Evolutionary conservation across 2,888 invertebrate species (phyloP).

Genomic region (Phlogophora meticulosa): DNA sequence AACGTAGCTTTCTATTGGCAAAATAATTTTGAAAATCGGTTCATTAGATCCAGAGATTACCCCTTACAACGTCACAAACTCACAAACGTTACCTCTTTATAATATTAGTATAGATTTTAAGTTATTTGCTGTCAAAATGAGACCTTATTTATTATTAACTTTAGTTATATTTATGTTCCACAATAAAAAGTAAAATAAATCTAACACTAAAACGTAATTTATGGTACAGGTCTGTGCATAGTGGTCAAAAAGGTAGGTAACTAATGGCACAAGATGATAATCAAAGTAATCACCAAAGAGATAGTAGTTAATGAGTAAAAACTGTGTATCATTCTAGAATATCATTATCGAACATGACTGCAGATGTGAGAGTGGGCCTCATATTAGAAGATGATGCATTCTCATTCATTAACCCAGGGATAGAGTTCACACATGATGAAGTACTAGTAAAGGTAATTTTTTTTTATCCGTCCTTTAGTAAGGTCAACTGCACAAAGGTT

Average conservation of each 20-base stretch:
- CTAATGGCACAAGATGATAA: background rate
- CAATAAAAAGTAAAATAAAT: background rate
- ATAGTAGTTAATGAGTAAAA: slow-evolving; percentile 9
- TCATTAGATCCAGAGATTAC: too few relatives aligned
- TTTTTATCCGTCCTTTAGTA: background rate
- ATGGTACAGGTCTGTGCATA: slow-evolving; percentile 67
- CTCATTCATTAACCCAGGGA: slow-evolving; percentile 90
- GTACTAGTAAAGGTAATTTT: slow-evolving; percentile 89
- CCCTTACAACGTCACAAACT: too few relatives aligned
- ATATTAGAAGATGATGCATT: slow-evolving; percentile 90
- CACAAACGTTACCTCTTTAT: too few relatives aligned
- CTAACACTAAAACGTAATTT: background rate
- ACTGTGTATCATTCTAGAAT: slow-evolving; percentile 79
- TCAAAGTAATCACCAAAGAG: background rate
- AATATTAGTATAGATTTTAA: too few relatives aligned
- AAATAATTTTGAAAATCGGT: too few relatives aligned
- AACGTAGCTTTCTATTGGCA: too few relatives aligned
- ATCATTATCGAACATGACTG: slow-evolving; percentile 89
- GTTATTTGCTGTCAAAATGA: too few relatives aligned
- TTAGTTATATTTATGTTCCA: too few relatives aligned
- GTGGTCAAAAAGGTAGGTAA: slow-evolving; percentile 51
- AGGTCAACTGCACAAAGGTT: too few relatives aligned
- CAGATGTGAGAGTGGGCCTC: slow-evolving; percentile 90
- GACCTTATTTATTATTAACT: too few relatives aligned
- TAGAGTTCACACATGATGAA: slow-evolving; percentile 89